Evolutionary conservation across 2,113 vertebrate genomes (phyloP), one percentile per base, ranked within the genome.

Genomic region (Rhinichthys klamathensis): DNA sequence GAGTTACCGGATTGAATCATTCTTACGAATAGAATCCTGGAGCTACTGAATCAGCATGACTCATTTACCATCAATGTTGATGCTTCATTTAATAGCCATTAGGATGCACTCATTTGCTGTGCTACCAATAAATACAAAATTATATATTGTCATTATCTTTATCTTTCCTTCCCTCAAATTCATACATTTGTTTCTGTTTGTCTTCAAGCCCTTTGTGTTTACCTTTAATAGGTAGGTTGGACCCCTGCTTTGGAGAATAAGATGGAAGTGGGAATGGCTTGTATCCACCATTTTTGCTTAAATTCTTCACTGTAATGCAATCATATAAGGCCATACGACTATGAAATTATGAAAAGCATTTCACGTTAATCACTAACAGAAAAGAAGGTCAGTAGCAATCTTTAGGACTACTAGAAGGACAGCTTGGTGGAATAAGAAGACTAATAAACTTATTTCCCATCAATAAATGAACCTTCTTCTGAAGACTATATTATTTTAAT

Each of bases 401-500:
- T 73, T 51, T 73, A 27, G 4, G 60, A 83, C 63, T 58, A 65
- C 70, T 41, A 60, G 18, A 70, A 87, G 76, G 58, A 80, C 60
- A 77, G 27, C 56, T 75, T 35, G 25, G 35, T 63, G 56, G 80
- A n/a, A 78, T 82, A 63, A 58, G 35, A 58, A 61, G 67, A 81
- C 72, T 56, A 27, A 41, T 82, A 77, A 30, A 56, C 44, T 79
- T 79, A 79, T 89, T 63, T 46, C 86, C 85, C 76, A 80, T 89
- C 79, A 89, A 88, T 89, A 88, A 89, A 80, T 30, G 16, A 58
- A 84, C 86, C 79, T 84, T 67, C 81, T 83, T 85, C 70, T 69
- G 61, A 84, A 77, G 54, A 88, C 80, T 41, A 87, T 84, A 86
- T 87, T 89, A 83, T 89, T 91, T 86, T 91, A 87, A 91, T 93